phyloP scores from a whole-genome alignment of 1,140 invertebrate species.

The Trichogramma pretiosum region DNA sequence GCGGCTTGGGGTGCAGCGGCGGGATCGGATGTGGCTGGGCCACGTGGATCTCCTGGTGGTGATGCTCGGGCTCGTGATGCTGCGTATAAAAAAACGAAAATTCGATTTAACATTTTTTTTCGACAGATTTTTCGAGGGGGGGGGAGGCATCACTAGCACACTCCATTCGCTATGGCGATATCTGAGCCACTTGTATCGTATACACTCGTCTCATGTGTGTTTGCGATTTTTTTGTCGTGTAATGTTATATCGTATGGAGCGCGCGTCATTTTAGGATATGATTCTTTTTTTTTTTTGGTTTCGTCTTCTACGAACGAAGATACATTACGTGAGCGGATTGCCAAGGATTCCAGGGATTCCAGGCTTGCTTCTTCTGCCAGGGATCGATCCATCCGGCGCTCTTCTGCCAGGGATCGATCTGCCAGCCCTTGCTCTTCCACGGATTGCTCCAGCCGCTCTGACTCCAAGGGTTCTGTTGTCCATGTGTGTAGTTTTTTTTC shows the following conservation, averaged over 20 bases:
- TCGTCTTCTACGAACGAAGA: too few relatives aligned
- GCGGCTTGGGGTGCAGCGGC: constrained; percentile 34
- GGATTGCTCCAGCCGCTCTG: constrained; percentile 8
- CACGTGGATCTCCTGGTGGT: constrained; percentile 32
- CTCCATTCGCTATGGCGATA: constrained; percentile 7
- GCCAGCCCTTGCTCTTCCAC: constrained; percentile 18
- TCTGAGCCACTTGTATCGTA: constrained; percentile 3
- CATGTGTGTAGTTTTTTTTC: background rate
- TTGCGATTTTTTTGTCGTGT: too few relatives aligned
- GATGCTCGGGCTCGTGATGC: constrained; percentile 30
- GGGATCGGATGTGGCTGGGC: constrained; percentile 35
- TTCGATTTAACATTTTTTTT: too few relatives aligned
- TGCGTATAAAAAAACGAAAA: constrained; percentile 11
- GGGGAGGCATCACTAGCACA: background rate
- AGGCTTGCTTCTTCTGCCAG: constrained; percentile 21
- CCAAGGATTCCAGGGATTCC: constrained; percentile 14
- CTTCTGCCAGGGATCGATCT: constrained; percentile 21
- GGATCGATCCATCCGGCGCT: constrained; percentile 12
- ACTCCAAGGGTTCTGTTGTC: constrained; percentile 10
- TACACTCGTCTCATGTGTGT: too few relatives aligned
- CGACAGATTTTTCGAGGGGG: too few relatives aligned
- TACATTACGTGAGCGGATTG: constrained; percentile 13
- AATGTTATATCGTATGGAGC: too few relatives aligned
- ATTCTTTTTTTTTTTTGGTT: too few relatives aligned
- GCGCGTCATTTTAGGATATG: too few relatives aligned